A percentile compares a stretch with the other conserved stretches of the same genome.
Evolutionary conservation across 2,113 vertebrate genomes (phyloP).

Genomic region (Pitta sordida): DNA sequence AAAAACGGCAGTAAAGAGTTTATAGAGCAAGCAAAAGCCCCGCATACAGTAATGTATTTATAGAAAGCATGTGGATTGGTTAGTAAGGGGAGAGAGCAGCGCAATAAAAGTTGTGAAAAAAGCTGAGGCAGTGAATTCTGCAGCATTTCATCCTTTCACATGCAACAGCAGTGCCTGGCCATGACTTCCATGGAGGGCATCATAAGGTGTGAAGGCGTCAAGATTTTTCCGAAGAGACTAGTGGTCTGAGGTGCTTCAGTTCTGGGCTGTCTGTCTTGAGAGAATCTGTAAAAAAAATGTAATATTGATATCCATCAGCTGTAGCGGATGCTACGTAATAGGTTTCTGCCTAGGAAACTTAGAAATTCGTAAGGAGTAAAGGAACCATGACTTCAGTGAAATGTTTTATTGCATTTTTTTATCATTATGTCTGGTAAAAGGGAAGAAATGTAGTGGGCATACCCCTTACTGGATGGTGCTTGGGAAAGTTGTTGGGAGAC

Average conservation of each 20-base stretch:
- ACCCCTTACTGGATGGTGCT: not conserved
- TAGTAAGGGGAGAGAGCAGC: not conserved
- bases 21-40: constrained; percentile 20
- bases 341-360: not conserved
- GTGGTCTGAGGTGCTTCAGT: not conserved
- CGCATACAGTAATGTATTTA: constrained; percentile 39
- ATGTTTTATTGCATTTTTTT: not conserved
- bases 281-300: not conserved
- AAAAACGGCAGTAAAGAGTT: not conserved
- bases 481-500: not conserved
- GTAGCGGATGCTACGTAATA: rapidly evolving
- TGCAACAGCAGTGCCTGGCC: not conserved
- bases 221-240: not conserved
- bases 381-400: not conserved
- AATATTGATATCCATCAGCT: not conserved
- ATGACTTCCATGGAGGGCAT: not conserved
- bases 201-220: not conserved
- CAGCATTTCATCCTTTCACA: not conserved
- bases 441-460: not conserved
- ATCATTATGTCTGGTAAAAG: not conserved
- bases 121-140: not conserved
- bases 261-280: not conserved
- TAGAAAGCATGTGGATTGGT: constrained; percentile 11
- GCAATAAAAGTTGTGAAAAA: not conserved
- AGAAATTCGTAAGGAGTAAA: not conserved